Conservation (phyloP, 2,113 vertebrate species). For the Leuciscus idus region DNA sequence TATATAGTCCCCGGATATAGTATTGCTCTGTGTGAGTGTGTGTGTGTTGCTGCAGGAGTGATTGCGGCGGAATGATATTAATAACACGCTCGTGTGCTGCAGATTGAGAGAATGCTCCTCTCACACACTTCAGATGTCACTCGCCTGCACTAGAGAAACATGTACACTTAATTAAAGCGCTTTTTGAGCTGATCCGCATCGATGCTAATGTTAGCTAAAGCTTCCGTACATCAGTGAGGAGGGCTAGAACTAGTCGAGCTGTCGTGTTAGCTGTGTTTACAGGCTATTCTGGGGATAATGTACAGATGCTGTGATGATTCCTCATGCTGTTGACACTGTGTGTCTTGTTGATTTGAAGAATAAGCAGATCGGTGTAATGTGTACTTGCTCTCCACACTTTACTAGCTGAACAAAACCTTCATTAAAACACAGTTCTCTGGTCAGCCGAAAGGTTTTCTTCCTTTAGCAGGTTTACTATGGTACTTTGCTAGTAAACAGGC, state of each 20-base stretch:
- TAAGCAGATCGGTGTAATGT: not conserved
- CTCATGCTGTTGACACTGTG: not conserved
- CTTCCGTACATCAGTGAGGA: not conserved
- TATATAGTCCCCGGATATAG: slow-evolving; percentile 97
- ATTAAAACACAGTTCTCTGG: no score
- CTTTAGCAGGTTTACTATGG: not conserved
- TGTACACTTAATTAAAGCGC: no score
- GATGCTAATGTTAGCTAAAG: slow-evolving; percentile 8
- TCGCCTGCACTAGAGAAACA: fast-evolving
- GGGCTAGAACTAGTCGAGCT: not conserved
- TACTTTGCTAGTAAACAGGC: not conserved
- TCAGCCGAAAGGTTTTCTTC: not conserved
- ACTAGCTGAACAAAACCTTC: not conserved
- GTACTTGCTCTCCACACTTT: not conserved
- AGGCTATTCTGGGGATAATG: not conserved
- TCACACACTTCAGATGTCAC: not conserved
- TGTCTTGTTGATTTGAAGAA: not conserved
- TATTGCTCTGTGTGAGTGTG: slow-evolving; percentile 70
- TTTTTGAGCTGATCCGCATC: not conserved
- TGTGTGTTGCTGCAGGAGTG: slow-evolving; percentile 77
- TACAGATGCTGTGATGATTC: not conserved
- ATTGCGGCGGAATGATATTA: slow-evolving; percentile 91
- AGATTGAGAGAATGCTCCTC: slow-evolving; percentile 68
- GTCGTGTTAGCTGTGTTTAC: not conserved
- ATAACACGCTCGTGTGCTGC: slow-evolving; percentile 75